phyloP scores from a whole-genome alignment of 2,797 vertebrate species.

The Steatocranus sp. region DNA sequence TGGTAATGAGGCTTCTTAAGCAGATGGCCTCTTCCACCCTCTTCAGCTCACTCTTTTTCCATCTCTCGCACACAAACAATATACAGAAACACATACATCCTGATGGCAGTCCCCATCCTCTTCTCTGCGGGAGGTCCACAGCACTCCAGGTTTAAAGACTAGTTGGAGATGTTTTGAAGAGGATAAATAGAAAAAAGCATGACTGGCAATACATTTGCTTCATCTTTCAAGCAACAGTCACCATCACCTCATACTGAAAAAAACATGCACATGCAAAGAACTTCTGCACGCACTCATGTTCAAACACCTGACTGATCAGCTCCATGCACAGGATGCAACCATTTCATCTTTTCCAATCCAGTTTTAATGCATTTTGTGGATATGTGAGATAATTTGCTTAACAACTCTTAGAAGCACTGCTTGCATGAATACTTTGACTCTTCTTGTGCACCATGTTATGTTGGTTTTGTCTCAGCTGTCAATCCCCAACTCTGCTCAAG shows the following conservation, averaged over 20 bases:
- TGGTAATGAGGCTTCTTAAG: constrained; percentile 69
- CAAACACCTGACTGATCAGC: not conserved
- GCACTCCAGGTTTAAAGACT: constrained; percentile 49
- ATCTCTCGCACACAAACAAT: not conserved
- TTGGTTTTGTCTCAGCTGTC: constrained; percentile 25
- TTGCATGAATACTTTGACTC: constrained; percentile 15
- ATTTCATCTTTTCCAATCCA: not conserved
- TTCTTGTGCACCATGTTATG: not conserved
- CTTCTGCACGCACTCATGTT: not conserved
- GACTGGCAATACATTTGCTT: constrained; percentile 24
- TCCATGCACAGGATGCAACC: not conserved
- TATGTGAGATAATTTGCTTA: not conserved
- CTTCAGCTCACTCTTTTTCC: not conserved
- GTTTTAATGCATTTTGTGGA: not conserved
- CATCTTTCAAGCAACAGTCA: constrained; percentile 7
- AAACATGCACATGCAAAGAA: not conserved
- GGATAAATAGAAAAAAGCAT: constrained; percentile 29
- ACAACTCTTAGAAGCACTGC: not conserved
- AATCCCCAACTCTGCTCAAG: constrained; percentile 4
- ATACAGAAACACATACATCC: constrained; percentile 13
- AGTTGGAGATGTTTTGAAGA: constrained; percentile 38
- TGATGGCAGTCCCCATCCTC: not conserved
- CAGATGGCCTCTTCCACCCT: constrained; percentile 62
- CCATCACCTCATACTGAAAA: not conserved
- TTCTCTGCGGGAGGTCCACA: constrained; percentile 41